A percentile compares a stretch with the other conserved stretches of the same genome.
These are phyloP conservation scores for Pipistrellus nathusii DNA, from an alignment of 2,797 vertebrate genomes.

Conservation along the genomic window DNA sequence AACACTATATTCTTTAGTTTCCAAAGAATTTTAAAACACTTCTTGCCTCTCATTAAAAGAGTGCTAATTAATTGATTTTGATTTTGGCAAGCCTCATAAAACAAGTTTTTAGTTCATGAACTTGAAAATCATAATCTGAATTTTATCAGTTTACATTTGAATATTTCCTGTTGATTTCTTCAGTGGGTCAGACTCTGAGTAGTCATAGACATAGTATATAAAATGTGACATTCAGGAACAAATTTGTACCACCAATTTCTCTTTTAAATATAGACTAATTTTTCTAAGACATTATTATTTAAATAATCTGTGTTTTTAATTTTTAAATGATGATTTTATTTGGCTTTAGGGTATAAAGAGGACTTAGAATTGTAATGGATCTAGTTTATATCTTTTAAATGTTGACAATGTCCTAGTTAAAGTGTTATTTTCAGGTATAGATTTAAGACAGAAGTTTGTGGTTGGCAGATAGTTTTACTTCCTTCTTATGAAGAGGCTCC, in stretches of 20 bases:
- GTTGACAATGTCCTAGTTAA: not conserved
- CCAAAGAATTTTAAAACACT: not conserved
- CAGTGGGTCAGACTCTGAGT: not conserved
- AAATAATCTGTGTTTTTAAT: not conserved
- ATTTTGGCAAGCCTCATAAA: not conserved
- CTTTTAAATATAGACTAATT: not conserved
- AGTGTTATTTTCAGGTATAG: not conserved
- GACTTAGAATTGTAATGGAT: not conserved
- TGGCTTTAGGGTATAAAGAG: not conserved
- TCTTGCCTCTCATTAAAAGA: not conserved
- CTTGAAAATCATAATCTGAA: not conserved
- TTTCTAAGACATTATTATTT: not conserved
- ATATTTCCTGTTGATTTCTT: conserved; percentile 11
- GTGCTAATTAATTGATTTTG: not conserved
- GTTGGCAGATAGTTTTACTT: not conserved
- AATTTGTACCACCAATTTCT: not conserved
- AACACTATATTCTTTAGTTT: not conserved
- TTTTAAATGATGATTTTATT: not conserved
- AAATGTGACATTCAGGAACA: not conserved
- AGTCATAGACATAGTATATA: not conserved
- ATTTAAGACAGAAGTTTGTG: not conserved
- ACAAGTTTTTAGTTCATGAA: not conserved
- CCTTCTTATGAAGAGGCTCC: fast-evolving
- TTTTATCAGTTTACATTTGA: not conserved
- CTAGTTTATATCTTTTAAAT: conserved; percentile 18